A percentile compares a stretch with the other conserved stretches of the same genome.
phyloP scores from a whole-genome alignment of 2,797 vertebrate species.

The Catostomus latipinnis region DNA sequence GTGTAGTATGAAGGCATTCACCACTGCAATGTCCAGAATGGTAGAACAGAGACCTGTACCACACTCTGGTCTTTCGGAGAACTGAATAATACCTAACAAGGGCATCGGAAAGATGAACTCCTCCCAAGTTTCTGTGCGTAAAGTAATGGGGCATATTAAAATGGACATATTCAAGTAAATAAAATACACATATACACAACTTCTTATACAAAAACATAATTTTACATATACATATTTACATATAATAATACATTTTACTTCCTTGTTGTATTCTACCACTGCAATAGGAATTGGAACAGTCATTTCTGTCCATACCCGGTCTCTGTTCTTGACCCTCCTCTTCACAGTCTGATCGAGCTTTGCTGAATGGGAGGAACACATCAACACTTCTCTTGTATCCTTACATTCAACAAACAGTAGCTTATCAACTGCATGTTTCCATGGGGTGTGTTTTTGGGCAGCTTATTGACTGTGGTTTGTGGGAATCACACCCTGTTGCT shows the following conservation, averaged over 20 bases:
- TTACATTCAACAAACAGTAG: slow-evolving; percentile 1
- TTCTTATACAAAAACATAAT: neutral
- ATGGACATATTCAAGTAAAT: neutral
- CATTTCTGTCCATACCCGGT: neutral
- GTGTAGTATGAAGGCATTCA: neutral
- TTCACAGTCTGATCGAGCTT: neutral
- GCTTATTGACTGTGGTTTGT: too few species aligned
- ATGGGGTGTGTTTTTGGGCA: too few species aligned
- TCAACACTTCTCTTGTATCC: neutral
- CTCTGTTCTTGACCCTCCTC: neutral
- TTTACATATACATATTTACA: too few species aligned
- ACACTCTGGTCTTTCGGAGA: neutral
- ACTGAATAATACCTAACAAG: neutral
- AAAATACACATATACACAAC: neutral
- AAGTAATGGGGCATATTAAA: neutral
- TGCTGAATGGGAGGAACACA: neutral
- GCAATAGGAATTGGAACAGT: neutral
- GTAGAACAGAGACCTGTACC: neutral
- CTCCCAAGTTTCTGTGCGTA: neutral
- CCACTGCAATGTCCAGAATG: neutral
- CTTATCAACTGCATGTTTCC: neutral
- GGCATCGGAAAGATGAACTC: neutral
- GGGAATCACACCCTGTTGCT: too few species aligned
- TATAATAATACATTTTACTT: neutral
- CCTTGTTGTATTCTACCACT: neutral